Evolutionary conservation across 2,797 vertebrate genomes (phyloP).

Genomic region (Thunnus albacares): DNA sequence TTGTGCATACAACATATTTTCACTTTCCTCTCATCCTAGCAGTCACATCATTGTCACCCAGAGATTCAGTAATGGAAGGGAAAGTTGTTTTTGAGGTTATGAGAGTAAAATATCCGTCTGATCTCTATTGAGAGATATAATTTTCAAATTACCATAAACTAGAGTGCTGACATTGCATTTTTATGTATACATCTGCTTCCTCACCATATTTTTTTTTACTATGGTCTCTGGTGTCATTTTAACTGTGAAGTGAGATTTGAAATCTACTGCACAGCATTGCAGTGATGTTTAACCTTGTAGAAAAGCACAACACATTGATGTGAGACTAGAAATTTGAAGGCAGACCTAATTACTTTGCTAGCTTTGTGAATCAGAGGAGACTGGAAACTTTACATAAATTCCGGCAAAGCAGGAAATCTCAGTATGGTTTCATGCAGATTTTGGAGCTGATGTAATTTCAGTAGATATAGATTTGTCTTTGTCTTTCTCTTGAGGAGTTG

Average conservation of each 20-base stretch:
- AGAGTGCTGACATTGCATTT: too few species aligned
- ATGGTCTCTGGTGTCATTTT: neutral
- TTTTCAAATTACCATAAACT: neutral
- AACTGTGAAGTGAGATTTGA: neutral
- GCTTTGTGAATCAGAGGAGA: neutral
- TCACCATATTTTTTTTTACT: neutral
- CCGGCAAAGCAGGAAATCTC: neutral
- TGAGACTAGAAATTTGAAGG: neutral
- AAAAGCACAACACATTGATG: neutral
- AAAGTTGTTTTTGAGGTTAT: neutral
- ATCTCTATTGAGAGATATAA: neutral
- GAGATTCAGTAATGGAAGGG: neutral
- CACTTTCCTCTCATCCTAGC: neutral
- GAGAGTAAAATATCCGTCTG: neutral
- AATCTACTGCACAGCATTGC: neutral
- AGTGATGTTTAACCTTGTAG: neutral
- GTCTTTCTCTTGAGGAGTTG: conserved; percentile 21
- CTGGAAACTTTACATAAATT: neutral
- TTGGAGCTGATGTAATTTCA: neutral
- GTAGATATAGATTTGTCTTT: neutral
- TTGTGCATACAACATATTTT: neutral
- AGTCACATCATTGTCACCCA: neutral
- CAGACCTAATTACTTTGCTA: neutral
- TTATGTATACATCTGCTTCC: too few species aligned
- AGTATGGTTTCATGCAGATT: neutral